Evolutionary conservation across 2,797 vertebrate species (phyloP), one percentile per base, ranked within the genome.

Genomic region (Coregonus ussuriensis): DNA sequence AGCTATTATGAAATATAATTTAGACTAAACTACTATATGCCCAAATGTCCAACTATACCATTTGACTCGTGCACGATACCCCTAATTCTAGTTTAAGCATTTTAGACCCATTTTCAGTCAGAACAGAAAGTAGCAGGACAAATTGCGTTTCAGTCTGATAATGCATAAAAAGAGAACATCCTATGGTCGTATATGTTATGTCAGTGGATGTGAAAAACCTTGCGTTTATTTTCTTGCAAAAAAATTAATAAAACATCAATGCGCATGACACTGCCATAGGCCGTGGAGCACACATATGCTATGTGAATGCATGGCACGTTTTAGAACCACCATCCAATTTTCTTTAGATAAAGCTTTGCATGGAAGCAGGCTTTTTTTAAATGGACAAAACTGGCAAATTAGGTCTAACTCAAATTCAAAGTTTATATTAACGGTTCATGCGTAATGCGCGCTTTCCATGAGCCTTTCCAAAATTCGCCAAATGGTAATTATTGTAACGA

Each of bases 391-490:
- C 4, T 35, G n/a, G 11, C 65, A 29, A 67, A 67, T 63, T 4
- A 67, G 29, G 31, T 67, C 35, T 0, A n/a, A 70, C 16, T 41
- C 5, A n/a, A 70, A 37, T 6, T n/a, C 35, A 16, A 33, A 16
- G 18, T 4, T 21, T 33, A 35, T 33, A 35, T 25, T 25, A 29
- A 63, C 47, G 54, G 9, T n/a, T 33, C 56, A 41, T 74, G 72
- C 72, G 56, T 35, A 47, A 62, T 74, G 72, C 56, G 56, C 35
- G 52, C 29, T 54, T 11, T 53, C 35, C 70, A 53, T 47, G 18
- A 31, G 18, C 29, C 6, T 73, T 41, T 62, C 53, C 52, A 54
- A 35, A 35, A 37, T 11, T n/a, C 31, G 33, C 35, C 72, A 63
- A 74, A 56, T 37, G 29, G 33, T 56, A 18, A 56, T 72, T 72